Conservation (phyloP, 2,113 vertebrate species). For the Oophaga pumilio region DNA sequence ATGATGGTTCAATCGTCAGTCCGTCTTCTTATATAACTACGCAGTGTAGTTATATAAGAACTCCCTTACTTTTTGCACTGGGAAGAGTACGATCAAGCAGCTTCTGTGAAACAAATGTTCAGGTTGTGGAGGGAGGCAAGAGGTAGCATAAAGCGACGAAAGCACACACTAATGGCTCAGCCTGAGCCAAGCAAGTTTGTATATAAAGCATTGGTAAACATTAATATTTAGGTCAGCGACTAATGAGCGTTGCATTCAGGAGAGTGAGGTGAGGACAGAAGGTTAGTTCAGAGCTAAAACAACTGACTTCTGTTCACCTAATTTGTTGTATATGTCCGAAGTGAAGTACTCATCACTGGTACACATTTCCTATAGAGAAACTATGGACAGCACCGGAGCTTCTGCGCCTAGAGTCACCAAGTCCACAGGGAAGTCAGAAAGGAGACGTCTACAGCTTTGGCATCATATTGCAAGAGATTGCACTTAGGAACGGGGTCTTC, state of each 20-base stretch:
- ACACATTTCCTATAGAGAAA: conserved; percentile 74
- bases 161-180: neutral
- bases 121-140: neutral
- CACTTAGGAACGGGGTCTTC: conserved; percentile 83
- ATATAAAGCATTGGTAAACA: neutral
- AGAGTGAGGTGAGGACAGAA: neutral
- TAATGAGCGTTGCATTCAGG: neutral
- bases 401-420: conserved; percentile 69
- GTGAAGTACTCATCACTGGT: neutral
- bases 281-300: too few species aligned
- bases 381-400: conserved; percentile 89
- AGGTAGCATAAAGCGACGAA: neutral
- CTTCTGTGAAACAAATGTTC: neutral
- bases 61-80: too few species aligned
- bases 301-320: neutral
- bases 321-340: neutral
- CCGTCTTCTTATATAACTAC: neutral
- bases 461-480: conserved; percentile 90
- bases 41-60: too few species aligned
- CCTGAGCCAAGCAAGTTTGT: neutral
- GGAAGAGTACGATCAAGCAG: neutral
- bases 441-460: conserved; percentile 90
- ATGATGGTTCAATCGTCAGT: neutral
- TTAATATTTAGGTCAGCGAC: neutral
- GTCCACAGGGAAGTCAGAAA: conserved; percentile 77